Evolutionary conservation across 92 coral and sea anemone genomes (phyloP), one percentile per base, ranked within the genome.

Genomic region (Parazoanthus swiftii): DNA sequence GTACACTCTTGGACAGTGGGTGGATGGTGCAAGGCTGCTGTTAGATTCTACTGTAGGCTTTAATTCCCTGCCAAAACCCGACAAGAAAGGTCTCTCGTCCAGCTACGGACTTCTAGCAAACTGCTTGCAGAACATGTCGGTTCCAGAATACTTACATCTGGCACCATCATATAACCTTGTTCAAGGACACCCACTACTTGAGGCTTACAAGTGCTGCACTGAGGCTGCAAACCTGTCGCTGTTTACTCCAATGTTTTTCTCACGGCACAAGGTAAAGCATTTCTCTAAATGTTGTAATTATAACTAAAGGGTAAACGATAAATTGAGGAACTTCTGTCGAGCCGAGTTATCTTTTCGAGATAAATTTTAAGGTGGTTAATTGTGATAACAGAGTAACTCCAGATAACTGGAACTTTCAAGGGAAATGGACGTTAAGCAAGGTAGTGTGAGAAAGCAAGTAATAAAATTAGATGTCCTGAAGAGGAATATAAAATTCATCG

Each of bases 1-100:
- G 88, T 93, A 94, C 88, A 92, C 91, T 59, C 91, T 96, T 20
- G 99, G 99, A 16, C 94, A 96, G 80, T 92, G 96, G 98, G 1
- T 20, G 21, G 85, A 82, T n/a, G 93, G 94, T 50, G 98, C 97
- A 21, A 80, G 70, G 33, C 91, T 93, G 37, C 90, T 96, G 63
- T 81, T 96, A 38, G 89, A 93, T 29, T 96, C 99, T 4, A 85
- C 92, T 65, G 85, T 44, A 4, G 89, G 83, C 43, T 91, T 88
- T 82, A 89, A 88, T 74, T 80, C 93, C 0, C 92, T 96, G 78
- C 98, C 97, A 11, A 91, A 86, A 74, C 92, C 93, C 6, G 99
- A 96, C 90, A 96, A 94, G 88, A 96, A 96, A 88, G 98, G 99
- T 10, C 87, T 96, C 79, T 86, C 99, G 13, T 56, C 89, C 51